Evolutionary conservation across 2,113 vertebrate genomes (phyloP).

Genomic region (Dipodomys ordii): DNA sequence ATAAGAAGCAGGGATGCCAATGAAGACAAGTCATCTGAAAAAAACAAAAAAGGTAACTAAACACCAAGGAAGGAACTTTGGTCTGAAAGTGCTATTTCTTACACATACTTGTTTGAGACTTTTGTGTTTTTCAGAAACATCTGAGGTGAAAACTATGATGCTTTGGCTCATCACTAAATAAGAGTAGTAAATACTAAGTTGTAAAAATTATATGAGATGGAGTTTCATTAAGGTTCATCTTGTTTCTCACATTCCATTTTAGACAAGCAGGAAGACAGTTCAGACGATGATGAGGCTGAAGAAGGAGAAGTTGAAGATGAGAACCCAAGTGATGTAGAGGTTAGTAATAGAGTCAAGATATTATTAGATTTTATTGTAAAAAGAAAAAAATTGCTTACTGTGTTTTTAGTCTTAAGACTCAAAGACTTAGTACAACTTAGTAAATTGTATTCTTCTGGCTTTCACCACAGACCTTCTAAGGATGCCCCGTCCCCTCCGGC

Average conservation of each 20-base stretch:
- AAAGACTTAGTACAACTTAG: neutral
- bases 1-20: slow-evolving; percentile 84
- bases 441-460: neutral
- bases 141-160: neutral
- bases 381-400: neutral
- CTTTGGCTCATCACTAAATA: neutral
- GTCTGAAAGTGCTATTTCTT: slow-evolving; percentile 50
- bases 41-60: slow-evolving; percentile 89
- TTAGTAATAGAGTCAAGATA: slow-evolving; percentile 79
- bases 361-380: neutral
- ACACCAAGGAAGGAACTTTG: slow-evolving; percentile 3
- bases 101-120: slow-evolving; percentile 61
- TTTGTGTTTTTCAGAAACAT: slow-evolving; percentile 55
- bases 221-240: slow-evolving; percentile 39
- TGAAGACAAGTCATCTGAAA: slow-evolving; percentile 84
- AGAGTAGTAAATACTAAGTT: neutral
- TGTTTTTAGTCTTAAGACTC: slow-evolving; percentile 17
- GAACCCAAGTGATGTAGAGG: slow-evolving; percentile 87
- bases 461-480: neutral
- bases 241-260: slow-evolving; percentile 45
- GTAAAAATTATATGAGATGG: neutral
- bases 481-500: neutral
- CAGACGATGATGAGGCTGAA: slow-evolving; percentile 92
- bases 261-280: slow-evolving; percentile 89
- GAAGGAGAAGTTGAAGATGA: slow-evolving; percentile 91